A percentile compares a stretch with the other conserved stretches of the same genome.
Evolutionary conservation across 2,797 vertebrate species (phyloP).

Genomic region (Mormyrops boulengeri): DNA sequence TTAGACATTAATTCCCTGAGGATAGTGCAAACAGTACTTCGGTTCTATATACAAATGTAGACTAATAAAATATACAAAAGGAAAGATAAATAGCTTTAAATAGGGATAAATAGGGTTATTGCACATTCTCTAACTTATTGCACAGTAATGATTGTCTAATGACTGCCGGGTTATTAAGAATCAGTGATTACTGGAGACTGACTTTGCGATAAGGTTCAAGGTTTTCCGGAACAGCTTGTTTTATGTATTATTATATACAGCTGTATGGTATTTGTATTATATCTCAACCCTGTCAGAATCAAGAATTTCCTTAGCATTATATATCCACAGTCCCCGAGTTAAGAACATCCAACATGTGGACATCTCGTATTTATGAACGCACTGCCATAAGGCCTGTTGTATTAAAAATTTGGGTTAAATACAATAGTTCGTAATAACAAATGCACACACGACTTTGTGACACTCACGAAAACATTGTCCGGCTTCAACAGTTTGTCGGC

Average conservation of each 20-base stretch:
- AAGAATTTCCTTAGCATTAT: not conserved
- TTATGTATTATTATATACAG: not conserved
- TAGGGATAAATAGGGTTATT: no score
- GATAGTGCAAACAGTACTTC: no score
- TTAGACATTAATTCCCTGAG: no score
- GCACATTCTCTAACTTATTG: no score
- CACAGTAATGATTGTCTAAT: no score
- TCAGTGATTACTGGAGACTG: not conserved
- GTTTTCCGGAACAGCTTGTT: not conserved
- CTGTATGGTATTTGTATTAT: not conserved
- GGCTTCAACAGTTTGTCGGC: not conserved
- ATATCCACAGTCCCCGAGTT: not conserved
- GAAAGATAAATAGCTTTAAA: no score
- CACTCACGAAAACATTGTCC: not conserved
- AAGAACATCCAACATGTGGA: not conserved
- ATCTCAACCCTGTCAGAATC: not conserved
- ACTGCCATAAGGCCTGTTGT: not conserved
- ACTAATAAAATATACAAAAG: no score
- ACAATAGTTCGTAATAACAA: not conserved
- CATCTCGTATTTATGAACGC: not conserved
- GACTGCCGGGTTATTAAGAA: not conserved
- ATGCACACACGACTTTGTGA: not conserved
- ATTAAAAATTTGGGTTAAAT: not conserved
- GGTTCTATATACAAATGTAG: no score
- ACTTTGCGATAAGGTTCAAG: not conserved